A percentile compares a stretch with the other conserved stretches of the same genome.
phyloP scores from a whole-genome alignment of 2,797 vertebrate genomes.

The Pteronotus mesoamericanus region DNA sequence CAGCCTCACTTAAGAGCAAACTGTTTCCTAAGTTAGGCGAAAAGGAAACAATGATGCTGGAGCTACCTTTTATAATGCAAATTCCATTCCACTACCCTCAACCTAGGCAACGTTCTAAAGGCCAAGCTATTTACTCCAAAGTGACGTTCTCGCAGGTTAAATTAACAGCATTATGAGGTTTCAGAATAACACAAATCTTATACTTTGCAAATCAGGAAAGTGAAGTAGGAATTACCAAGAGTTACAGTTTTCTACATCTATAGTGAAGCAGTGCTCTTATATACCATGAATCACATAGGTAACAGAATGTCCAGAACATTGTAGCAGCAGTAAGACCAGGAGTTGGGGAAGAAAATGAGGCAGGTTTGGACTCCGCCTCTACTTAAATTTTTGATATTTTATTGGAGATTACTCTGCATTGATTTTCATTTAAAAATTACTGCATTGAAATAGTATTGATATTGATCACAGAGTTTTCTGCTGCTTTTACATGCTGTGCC shows the following conservation, averaged over 20 bases:
- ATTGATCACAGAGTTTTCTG: not conserved
- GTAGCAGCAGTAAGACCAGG: not conserved
- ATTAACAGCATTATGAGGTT: not conserved
- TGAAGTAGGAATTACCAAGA: not conserved
- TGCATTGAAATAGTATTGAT: not conserved
- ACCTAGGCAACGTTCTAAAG: not conserved
- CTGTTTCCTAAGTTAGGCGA: not conserved
- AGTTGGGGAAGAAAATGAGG: rapidly evolving
- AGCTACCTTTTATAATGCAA: not conserved
- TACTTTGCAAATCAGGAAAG: not conserved
- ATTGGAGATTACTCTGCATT: not conserved
- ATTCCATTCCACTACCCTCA: not conserved
- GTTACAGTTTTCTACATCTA: not conserved
- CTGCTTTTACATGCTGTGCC: not conserved
- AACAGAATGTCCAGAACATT: not conserved
- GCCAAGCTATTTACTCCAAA: not conserved
- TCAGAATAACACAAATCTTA: not conserved
- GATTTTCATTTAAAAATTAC: not conserved
- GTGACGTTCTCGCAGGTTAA: not conserved
- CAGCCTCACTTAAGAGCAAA: not conserved
- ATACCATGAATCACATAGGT: not conserved
- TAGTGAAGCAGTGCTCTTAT: not conserved
- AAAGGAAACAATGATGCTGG: not conserved
- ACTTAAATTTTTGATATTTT: not conserved
- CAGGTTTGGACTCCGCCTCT: not conserved